Evolutionary conservation across 53 echinoderm and acorn worm genomes (phyloP).

Genomic region (Holothuria scabra): DNA sequence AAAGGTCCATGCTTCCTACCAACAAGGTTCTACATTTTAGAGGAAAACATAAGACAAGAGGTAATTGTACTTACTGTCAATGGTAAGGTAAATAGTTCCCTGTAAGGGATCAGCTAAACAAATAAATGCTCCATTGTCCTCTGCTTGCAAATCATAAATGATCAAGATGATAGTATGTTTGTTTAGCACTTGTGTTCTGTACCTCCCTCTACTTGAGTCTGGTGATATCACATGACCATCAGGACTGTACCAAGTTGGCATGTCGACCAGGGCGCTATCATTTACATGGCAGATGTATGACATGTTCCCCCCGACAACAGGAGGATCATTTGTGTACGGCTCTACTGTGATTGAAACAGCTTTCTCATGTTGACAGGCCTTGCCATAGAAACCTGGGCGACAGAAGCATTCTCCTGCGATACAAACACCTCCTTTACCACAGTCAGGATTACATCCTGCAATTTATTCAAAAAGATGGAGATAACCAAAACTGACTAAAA

Average conservation of each 20-base stretch:
- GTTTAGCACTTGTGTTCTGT: neutral
- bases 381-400: slow-evolving; percentile 68
- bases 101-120: slow-evolving; percentile 74
- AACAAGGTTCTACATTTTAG: too few species aligned
- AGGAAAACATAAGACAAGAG: too few species aligned
- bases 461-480: too few species aligned
- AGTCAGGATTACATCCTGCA: slow-evolving; percentile 69
- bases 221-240: slow-evolving; percentile 52
- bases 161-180: slow-evolving; percentile 51
- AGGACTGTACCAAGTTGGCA: slow-evolving; percentile 70
- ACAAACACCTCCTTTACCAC: slow-evolving; percentile 83
- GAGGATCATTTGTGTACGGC: slow-evolving; percentile 47
- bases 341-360: slow-evolving; percentile 56
- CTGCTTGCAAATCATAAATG: slow-evolving; percentile 68
- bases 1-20: too few species aligned
- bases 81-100: slow-evolving; percentile 64
- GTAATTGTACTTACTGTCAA: slow-evolving; percentile 67
- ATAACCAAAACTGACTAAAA: neutral
- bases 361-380: slow-evolving; percentile 48
- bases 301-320: slow-evolving; percentile 67
- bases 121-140: slow-evolving; percentile 76
- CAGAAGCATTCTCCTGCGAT: slow-evolving; percentile 74
- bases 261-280: slow-evolving; percentile 56
- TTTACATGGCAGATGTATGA: slow-evolving; percentile 72
- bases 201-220: neutral